Conservation (phyloP, 2,888 invertebrate genomes). For the Parnassius smintheus region DNA sequence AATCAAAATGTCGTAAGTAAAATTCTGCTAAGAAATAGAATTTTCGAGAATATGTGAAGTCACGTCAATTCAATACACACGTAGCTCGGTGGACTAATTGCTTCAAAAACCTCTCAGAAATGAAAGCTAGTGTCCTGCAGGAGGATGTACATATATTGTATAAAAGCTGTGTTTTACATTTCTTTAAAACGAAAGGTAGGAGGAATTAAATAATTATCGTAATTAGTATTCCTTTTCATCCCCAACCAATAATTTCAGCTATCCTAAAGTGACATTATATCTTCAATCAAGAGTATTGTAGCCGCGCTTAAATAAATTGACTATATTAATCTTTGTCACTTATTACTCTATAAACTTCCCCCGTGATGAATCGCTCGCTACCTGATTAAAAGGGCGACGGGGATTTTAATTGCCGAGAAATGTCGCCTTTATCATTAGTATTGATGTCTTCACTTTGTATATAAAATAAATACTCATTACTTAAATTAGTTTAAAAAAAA, state of each 20-base stretch:
- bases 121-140: no score
- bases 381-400: slow-evolving; percentile 41
- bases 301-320: slow-evolving; percentile 51
- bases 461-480: background rate
- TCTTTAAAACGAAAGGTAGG: no score
- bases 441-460: slow-evolving; percentile 12
- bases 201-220: no score
- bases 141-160: no score
- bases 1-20: no score
- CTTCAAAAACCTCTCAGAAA: no score
- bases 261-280: slow-evolving; percentile 6
- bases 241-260: background rate
- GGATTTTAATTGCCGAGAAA: slow-evolving; percentile 22
- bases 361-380: slow-evolving; percentile 52
- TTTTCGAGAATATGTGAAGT: no score
- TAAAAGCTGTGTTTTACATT: no score
- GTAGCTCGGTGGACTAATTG: no score
- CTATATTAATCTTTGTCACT: slow-evolving; percentile 66
- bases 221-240: no score
- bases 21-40: no score
- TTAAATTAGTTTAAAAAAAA: background rate
- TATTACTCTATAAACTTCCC: slow-evolving; percentile 61
- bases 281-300: slow-evolving; percentile 9
- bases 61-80: no score
- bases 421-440: slow-evolving; percentile 18